These are phyloP conservation scores for Aptenodytes patagonicus DNA, from an alignment of 2,113 vertebrate species.

Conservation along the genomic window DNA sequence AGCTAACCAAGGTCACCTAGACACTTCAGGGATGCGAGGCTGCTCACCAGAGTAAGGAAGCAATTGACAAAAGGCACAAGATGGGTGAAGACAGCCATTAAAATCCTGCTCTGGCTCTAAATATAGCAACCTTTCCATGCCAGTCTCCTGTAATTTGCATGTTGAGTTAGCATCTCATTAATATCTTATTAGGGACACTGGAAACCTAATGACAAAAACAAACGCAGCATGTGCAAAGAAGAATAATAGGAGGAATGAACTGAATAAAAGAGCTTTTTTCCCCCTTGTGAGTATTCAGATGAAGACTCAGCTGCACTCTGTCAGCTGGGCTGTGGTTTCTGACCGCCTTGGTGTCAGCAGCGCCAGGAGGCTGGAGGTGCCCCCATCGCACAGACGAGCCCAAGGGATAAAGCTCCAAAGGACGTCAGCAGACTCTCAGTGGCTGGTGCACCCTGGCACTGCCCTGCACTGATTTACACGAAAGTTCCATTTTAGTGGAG, in stretches of 20 bases:
- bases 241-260: conserved; percentile 22
- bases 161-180: conserved; percentile 70
- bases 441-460: background rate
- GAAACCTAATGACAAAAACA: conserved; percentile 66
- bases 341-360: background rate
- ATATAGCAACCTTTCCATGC: conserved; percentile 59
- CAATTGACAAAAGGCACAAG: conserved; percentile 37
- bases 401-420: background rate
- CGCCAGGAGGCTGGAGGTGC: background rate
- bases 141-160: conserved; percentile 66
- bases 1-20: conserved; percentile 22
- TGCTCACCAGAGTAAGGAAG: conserved; percentile 9
- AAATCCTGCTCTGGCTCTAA: conserved; percentile 48
- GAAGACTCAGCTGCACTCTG: background rate
- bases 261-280: background rate
- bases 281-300: conserved; percentile 19
- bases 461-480: background rate
- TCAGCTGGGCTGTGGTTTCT: background rate
- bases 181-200: conserved; percentile 61
- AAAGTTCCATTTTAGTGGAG: background rate
- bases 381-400: background rate
- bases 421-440: background rate
- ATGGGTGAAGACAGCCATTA: conserved; percentile 59
- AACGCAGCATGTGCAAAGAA: conserved; percentile 40
- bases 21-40: background rate